Evolutionary conservation across 92 coral and sea anemone genomes (phyloP).

Genomic region (Anthopleura xanthogrammica): DNA sequence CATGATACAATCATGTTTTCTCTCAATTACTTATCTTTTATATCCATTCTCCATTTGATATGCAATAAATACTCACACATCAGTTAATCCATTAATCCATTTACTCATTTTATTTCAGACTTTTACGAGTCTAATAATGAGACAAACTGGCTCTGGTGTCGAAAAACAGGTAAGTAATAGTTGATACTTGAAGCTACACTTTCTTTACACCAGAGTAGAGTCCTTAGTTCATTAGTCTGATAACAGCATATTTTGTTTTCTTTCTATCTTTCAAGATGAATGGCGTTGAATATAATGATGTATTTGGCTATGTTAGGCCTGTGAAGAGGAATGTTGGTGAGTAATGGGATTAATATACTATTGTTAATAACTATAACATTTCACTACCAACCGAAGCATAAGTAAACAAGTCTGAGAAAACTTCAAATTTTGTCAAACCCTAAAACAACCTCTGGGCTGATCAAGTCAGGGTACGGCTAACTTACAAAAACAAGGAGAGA

Average conservation of each 20-base stretch:
- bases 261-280: conserved; percentile 17
- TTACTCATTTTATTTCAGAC: conserved; percentile 10
- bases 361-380: background rate
- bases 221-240: background rate
- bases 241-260: background rate
- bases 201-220: background rate
- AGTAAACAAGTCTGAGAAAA: background rate
- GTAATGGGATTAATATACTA: background rate
- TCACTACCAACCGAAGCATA: background rate
- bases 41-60: background rate
- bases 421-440: background rate
- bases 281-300: conserved; percentile 33
- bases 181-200: background rate
- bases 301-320: conserved; percentile 35
- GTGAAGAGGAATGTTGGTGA: conserved; percentile 1
- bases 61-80: background rate
- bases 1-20: background rate
- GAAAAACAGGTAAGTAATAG: background rate
- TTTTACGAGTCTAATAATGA: conserved; percentile 8
- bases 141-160: conserved; percentile 11
- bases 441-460: background rate
- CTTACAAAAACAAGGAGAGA: too few species aligned
- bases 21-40: background rate
- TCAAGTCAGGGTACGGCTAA: background rate
- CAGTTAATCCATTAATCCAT: background rate